A percentile compares a stretch with the other conserved stretches of the same genome.
These are phyloP conservation scores for Vulpes vulpes DNA, from an alignment of 2,113 vertebrate genomes.

Conservation along the genomic window DNA sequence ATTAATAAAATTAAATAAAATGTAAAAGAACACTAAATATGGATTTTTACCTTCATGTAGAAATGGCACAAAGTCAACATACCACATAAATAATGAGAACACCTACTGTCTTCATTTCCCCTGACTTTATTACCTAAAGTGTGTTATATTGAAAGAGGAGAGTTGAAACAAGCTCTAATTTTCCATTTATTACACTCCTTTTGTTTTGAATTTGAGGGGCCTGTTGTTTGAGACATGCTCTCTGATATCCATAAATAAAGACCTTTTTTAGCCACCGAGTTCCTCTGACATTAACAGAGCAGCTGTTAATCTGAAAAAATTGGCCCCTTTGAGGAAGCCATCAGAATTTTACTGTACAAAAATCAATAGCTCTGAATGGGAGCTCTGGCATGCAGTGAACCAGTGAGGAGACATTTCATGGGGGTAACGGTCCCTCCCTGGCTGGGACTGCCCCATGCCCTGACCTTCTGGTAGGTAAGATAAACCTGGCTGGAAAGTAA, in stretches of 20 bases:
- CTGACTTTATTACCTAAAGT: not conserved
- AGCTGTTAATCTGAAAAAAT: constrained; percentile 56
- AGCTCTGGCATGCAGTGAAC: not conserved
- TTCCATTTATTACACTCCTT: not conserved
- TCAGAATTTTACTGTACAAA: constrained; percentile 62
- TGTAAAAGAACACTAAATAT: constrained; percentile 17
- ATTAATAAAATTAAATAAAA: constrained; percentile 64
- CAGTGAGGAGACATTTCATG: not conserved
- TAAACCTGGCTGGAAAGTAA: not conserved
- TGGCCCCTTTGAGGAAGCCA: constrained; percentile 21
- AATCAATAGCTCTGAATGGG: constrained; percentile 23
- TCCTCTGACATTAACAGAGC: constrained; percentile 45
- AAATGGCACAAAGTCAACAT: not conserved
- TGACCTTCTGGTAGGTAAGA: not conserved
- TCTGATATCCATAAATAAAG: constrained; percentile 49
- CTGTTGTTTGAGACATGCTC: not conserved
- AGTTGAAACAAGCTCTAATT: constrained; percentile 26
- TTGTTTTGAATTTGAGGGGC: constrained; percentile 15
- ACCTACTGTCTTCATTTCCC: not conserved
- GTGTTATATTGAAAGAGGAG: not conserved
- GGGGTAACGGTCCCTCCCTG: not conserved
- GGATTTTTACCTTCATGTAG: not conserved
- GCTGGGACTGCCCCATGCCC: not conserved
- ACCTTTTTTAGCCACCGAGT: not conserved
- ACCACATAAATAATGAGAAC: constrained; percentile 18